Conservation (phyloP, 2,797 vertebrate genomes). For the Xiphorhynchus erythropygius region DNA sequence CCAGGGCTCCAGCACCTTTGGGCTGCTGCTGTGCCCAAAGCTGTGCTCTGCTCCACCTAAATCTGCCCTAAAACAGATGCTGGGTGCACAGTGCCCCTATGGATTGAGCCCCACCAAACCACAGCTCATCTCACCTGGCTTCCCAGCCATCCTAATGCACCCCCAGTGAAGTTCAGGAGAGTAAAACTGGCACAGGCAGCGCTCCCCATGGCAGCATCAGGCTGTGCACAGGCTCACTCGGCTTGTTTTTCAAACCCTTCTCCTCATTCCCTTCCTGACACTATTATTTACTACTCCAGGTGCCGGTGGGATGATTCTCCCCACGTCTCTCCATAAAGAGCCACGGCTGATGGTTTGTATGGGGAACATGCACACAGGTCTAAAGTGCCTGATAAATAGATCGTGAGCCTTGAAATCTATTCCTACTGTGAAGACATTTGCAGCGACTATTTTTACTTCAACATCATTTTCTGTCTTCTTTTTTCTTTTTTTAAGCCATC, state of each 20-base stretch:
- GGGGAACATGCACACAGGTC: not conserved
- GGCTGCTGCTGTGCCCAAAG: fast-evolving
- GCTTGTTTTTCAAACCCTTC: not conserved
- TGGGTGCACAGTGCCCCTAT: fast-evolving
- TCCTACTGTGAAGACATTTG: conserved; percentile 33
- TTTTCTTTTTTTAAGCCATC: not conserved
- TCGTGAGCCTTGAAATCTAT: not conserved
- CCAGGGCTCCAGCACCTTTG: not conserved
- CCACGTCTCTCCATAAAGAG: not conserved
- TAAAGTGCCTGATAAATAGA: conserved; percentile 24
- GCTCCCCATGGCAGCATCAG: fast-evolving
- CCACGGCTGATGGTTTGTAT: not conserved
- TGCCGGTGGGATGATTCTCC: not conserved
- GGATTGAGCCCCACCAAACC: fast-evolving
- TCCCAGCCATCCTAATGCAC: fast-evolving
- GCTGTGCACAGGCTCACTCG: not conserved
- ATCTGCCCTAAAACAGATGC: not conserved
- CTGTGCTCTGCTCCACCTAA: not conserved
- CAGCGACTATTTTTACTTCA: conserved; percentile 33
- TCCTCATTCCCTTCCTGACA: not conserved
- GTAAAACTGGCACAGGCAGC: not conserved
- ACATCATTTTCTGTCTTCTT: not conserved
- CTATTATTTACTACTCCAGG: not conserved
- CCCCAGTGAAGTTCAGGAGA: fast-evolving
- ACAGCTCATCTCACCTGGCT: fast-evolving